Evolutionary conservation across 2,888 invertebrate species (phyloP), one percentile per base, ranked within the genome.

Genomic region (Eustalomyia histrio): DNA sequence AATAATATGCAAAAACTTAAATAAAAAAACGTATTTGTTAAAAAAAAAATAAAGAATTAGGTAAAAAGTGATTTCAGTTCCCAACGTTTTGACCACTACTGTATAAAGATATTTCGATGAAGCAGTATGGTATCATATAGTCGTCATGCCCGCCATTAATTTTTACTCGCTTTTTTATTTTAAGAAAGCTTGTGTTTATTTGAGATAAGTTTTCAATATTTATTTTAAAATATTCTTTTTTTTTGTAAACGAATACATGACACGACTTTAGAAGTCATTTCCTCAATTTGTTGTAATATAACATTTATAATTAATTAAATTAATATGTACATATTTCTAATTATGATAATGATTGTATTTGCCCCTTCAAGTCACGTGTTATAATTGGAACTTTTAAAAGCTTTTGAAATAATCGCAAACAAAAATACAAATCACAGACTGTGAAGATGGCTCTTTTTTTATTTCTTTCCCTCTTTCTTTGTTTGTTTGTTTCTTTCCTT

Each of bases 281-380:
- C 39, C 39, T 39, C 14, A 14, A 39, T 39, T 39, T 39, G 14
- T 39, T 39, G 39, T 39, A 39, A 39, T 29, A 29, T 29, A 6
- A 39, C 9, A 39, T 39, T 12, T 39, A 39, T 39, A 39, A 47
- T 47, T 47, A 3, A n/a, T 47, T 47, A 47, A 47, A 21, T 21
- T 21, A 21, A 21, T 21, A 39, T 47, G 16, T n/a, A 47, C n/a
- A 47, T 47, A 47, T 47, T 86, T 86, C 84, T 83, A 85, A 84
- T 86, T 86, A 85, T 85, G 85, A 84, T 58, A 83, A 74, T 83
- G 82, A 87, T 87, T 86, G 87, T 86, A 86, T 85, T 86, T 85
- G 79, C 29, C 29, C 29, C 16, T 29, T 57, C 33, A 61, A 63
- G 61, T 69, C 63, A 76, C 55, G 68, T 76, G 55, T 57, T 69